A percentile compares a stretch with the other conserved stretches of the same genome.
These are phyloP conservation scores for Microtus oregoni DNA, from an alignment of 2,113 vertebrate genomes.

Conservation along the genomic window DNA sequence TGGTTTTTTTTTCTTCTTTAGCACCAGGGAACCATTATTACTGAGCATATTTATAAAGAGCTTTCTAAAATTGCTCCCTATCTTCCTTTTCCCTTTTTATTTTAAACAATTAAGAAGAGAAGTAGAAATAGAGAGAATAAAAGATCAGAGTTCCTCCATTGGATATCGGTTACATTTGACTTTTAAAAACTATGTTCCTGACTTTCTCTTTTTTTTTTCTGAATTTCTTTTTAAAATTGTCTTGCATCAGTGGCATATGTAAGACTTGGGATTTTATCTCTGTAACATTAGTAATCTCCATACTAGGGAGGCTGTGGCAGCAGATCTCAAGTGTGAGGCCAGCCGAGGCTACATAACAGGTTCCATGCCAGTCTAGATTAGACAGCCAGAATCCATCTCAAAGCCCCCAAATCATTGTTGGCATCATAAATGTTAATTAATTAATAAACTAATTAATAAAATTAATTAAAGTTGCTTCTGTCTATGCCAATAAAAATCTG, in stretches of 20 bases:
- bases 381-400: not conserved
- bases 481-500: not conserved
- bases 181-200: conserved; percentile 13
- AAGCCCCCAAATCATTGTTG: not conserved
- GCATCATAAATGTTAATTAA: not conserved
- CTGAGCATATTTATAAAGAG: not conserved
- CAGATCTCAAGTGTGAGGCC: not conserved
- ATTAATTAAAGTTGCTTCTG: not conserved
- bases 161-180: conserved; percentile 5
- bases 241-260: not conserved
- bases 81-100: conserved; percentile 12
- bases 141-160: conserved; percentile 11
- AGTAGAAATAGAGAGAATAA: not conserved
- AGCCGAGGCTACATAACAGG: not conserved
- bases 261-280: conserved; percentile 46
- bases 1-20: conserved; percentile 7
- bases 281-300: not conserved
- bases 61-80: not conserved
- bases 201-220: not conserved
- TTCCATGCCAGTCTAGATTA: not conserved
- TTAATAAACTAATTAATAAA: not conserved
- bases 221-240: not conserved
- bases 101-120: not conserved
- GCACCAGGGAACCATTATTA: not conserved
- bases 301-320: too few relatives aligned